Base-by-base conservation (phyloP, 2,888 invertebrate species). In the Nemurella pictetii region DNA sequence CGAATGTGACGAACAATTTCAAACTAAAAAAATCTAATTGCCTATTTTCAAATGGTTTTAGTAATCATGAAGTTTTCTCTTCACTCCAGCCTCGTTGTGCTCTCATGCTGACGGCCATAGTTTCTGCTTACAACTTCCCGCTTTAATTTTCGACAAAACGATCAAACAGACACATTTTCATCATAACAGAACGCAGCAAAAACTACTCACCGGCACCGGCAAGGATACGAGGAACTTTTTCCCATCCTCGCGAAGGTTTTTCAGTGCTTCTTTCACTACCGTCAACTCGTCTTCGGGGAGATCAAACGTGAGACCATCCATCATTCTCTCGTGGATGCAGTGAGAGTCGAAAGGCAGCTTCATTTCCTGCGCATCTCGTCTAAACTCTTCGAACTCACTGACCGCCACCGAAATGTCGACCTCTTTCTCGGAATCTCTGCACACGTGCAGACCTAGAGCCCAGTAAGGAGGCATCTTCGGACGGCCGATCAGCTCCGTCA, bases 371-470 rank as follows among this genome's bases (percentile, higher is more conserved):
- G 86, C 86, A 36, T 84, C 85, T 73, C 85, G 26, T 12, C 84
- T 55, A 86, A 88, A 88, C 0, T 87, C 55, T 3, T 80, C 55
- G 78, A 88, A 89, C 30, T 89, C 88, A 7, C 88, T 83, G 9
- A 89, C 36, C 15, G 89, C 87, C 4, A 87, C 85, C 1, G 87
- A 85, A 85, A 87, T 86, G n/a, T 87, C 80, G 20, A 85, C 83
- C n/a, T 84, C 74, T 7, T 83, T 28, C 73, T 84, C 85, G 87
- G 28, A 82, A 77, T 88, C 89, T 88, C 90, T 89, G 87, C 92
- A 92, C 30, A 91, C 87, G 87, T 92, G 92, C 7, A 91, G 88
- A 26, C 91, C 91, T 12, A 92, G 87, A 0, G 89, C 87, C 92
- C 92, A 92, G 85, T 89, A 89, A 0, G 91, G 91, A 27, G 90